Percentiles rank a stretch among this genome's conserved stretches.
phyloP scores from a whole-genome alignment of 2,113 vertebrate species.

The Apodemus sylvaticus region DNA sequence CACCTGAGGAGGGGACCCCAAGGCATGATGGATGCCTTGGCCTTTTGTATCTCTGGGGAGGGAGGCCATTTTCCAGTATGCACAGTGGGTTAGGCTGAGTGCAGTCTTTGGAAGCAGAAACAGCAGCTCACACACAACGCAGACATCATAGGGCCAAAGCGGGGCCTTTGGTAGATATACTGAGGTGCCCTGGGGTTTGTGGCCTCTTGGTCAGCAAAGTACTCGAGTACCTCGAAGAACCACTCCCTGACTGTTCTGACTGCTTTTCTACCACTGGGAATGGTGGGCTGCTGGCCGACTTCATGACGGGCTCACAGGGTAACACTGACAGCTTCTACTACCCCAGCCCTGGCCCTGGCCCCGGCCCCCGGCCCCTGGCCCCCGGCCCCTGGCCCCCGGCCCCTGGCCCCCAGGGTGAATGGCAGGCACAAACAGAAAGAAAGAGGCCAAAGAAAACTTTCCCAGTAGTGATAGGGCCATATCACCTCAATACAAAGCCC shows the following conservation, averaged over 20 bases:
- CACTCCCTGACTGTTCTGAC: not conserved
- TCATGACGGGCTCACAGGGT: accelerated
- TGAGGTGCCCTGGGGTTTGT: not conserved
- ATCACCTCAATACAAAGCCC: not conserved
- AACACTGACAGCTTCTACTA: not conserved
- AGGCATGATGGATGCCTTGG: not conserved
- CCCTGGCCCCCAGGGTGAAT: not conserved
- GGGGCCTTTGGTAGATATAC: not conserved
- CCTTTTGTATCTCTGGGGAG: not conserved
- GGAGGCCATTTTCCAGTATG: accelerated
- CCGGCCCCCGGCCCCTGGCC: not conserved
- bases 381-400: too few species aligned
- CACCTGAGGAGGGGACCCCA: not conserved
- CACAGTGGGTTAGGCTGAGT: accelerated
- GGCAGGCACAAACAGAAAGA: not conserved
- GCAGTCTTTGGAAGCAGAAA: not conserved
- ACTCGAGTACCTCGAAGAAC: not conserved
- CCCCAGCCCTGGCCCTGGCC: not conserved
- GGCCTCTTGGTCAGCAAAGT: not conserved
- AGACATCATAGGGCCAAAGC: accelerated
- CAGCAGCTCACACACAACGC: accelerated
- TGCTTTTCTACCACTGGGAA: not conserved
- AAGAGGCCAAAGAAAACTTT: not conserved
- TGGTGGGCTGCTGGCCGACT: not conserved
- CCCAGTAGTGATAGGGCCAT: accelerated